Evolutionary conservation across 2,888 invertebrate genomes (phyloP), one percentile per base, ranked within the genome.

Genomic region (Lacanobia oleracea): DNA sequence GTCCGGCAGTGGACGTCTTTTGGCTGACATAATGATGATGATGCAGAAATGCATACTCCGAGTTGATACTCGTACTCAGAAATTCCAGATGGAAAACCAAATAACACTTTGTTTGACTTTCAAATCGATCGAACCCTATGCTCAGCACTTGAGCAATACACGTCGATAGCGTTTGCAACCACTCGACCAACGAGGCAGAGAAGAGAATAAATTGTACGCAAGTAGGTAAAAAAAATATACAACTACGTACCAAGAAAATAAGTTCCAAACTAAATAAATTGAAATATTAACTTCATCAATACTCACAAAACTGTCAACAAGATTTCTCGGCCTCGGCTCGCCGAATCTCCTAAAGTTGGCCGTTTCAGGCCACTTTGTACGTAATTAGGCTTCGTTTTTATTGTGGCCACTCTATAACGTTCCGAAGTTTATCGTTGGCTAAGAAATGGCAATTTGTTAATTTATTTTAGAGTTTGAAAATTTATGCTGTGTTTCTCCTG

Each of bases 341-440:
- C 71, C 67, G 64, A 75, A 80, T 67, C 83, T 71, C 79, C 79
- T 68, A 79, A 80, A 84, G 77, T 86, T 83, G 57, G 67, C 60
- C 66, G 14, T 83, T 77, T 61, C 18, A 64, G 73, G 71, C 81
- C 75, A 79, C 79, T 85, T 80, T 48, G 45, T 14, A 10, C 56
- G 70, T 85, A 85, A 84, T 85, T 85, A 84, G 79, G 56, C 53
- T 40, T 50, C 63, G 51, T 73, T 76, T 78, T 80, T 84, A 75
- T 57, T 66, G 40, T 57, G 54, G 10, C 48, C 23, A 45, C 59
- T 79, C n/a, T 71, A 81, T 69, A 67, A 60, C 54, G 14, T 51
- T 56, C 50, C 45, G 4, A 82, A 81, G 73, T 81, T 78, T 53
- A 33, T 9, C 12, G 50, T 43, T 18, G 18, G 51, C 1, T n/a